Conservation (phyloP, 2,888 invertebrate genomes). For the Cheilosia pagana region DNA sequence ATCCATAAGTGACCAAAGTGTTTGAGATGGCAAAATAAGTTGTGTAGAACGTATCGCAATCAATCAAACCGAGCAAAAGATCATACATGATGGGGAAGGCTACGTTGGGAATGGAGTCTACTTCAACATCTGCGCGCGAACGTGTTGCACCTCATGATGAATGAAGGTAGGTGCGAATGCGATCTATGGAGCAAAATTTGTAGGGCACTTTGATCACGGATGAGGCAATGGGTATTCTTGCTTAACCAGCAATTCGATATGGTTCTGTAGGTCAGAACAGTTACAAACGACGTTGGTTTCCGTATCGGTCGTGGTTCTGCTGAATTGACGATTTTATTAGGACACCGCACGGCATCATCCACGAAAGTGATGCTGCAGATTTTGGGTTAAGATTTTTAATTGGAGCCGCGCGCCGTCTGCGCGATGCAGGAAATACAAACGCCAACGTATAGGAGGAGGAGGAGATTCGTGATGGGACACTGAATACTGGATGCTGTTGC, state of each 20-base stretch:
- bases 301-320: conserved; percentile 33
- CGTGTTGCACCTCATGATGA: conserved; percentile 24
- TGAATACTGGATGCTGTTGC: not conserved
- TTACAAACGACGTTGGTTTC: conserved; percentile 40
- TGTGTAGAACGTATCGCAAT: conserved; percentile 37
- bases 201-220: conserved; percentile 51
- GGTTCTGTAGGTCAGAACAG: conserved; percentile 60
- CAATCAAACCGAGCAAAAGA: conserved; percentile 58
- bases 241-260: conserved; percentile 32
- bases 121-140: conserved; percentile 10
- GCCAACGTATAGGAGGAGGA: not conserved
- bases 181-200: conserved; percentile 27
- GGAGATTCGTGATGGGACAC: not conserved
- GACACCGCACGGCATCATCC: not conserved
- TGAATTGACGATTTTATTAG: conserved; percentile 1
- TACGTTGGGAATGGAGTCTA: no score
- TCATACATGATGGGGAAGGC: conserved; percentile 56
- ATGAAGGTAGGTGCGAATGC: conserved; percentile 8
- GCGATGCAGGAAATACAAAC: not conserved
- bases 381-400: not conserved
- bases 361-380: conserved; percentile 1
- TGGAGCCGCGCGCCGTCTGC: not conserved
- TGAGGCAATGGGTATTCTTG: conserved; percentile 33
- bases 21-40: conserved; percentile 28
- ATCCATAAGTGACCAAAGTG: conserved; percentile 24